Evolutionary conservation across 64 coral and sea anemone species (phyloP).

Genomic region (Montipora sp.): DNA sequence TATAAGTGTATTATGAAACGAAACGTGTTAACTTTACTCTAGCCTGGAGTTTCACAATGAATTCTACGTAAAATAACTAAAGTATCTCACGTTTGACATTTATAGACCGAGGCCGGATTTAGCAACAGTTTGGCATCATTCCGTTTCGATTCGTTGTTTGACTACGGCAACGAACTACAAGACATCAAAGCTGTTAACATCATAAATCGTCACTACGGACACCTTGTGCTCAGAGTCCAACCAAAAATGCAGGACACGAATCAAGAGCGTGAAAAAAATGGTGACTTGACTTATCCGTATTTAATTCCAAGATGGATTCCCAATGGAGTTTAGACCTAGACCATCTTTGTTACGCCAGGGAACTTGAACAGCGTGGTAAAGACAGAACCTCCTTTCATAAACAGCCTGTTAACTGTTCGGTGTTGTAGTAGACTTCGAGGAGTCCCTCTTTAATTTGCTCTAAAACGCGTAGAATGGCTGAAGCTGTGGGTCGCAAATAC

Average conservation of each 20-base stretch:
- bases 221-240: constrained; percentile 10
- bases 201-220: constrained; percentile 26
- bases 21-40: too few species aligned
- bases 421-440: too few species aligned
- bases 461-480: too few species aligned
- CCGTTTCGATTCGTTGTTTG: constrained; percentile 75
- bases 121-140: constrained; percentile 5
- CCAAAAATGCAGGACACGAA: constrained; percentile 35
- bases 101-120: constrained; percentile 13
- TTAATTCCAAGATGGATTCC: constrained; percentile 74
- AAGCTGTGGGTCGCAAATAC: too few species aligned
- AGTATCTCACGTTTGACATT: not conserved
- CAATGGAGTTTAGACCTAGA: constrained; percentile 68
- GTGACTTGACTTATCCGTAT: constrained; percentile 77
- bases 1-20: too few species aligned
- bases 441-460: too few species aligned
- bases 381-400: too few species aligned
- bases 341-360: not conserved
- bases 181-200: constrained; percentile 33
- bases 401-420: too few species aligned
- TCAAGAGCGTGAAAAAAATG: constrained; percentile 17
- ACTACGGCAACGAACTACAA: constrained; percentile 56
- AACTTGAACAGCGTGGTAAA: not conserved
- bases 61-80: too few species aligned
- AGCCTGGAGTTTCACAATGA: too few species aligned